phyloP scores from a whole-genome alignment of 2,113 vertebrate genomes.

The Apteryx mantelli region DNA sequence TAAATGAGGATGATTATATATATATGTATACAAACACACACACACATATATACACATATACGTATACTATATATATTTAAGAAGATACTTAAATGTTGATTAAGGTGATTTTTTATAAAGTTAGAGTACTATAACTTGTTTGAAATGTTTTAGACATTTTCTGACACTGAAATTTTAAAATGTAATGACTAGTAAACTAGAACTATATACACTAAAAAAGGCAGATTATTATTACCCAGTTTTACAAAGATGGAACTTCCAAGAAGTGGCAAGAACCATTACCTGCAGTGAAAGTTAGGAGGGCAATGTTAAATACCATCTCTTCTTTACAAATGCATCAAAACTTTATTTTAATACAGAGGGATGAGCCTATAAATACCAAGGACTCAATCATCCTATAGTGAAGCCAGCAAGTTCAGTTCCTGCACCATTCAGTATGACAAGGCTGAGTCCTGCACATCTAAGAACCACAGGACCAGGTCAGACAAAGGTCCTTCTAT shows the following conservation, averaged over 20 bases:
- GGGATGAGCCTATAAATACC: background rate
- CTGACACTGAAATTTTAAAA: background rate
- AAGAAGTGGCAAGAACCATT: background rate
- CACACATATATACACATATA: no score
- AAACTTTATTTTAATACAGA: background rate
- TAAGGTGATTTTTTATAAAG: background rate
- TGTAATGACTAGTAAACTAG: background rate
- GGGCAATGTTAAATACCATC: background rate
- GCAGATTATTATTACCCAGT: background rate
- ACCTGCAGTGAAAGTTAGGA: background rate
- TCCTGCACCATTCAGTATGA: background rate
- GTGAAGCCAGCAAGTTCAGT: background rate
- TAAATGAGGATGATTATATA: slow-evolving; percentile 29
- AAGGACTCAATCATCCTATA: background rate
- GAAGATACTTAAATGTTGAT: background rate
- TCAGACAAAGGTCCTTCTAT: background rate
- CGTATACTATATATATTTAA: background rate
- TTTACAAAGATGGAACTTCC: background rate
- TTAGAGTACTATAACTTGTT: background rate
- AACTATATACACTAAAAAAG: background rate
- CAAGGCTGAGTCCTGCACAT: background rate
- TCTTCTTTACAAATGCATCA: background rate
- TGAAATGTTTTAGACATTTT: slow-evolving; percentile 16
- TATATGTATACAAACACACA: background rate
- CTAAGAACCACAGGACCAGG: background rate